Conservation (phyloP, 2,113 vertebrate genomes). For the Actenoides hombroni region DNA sequence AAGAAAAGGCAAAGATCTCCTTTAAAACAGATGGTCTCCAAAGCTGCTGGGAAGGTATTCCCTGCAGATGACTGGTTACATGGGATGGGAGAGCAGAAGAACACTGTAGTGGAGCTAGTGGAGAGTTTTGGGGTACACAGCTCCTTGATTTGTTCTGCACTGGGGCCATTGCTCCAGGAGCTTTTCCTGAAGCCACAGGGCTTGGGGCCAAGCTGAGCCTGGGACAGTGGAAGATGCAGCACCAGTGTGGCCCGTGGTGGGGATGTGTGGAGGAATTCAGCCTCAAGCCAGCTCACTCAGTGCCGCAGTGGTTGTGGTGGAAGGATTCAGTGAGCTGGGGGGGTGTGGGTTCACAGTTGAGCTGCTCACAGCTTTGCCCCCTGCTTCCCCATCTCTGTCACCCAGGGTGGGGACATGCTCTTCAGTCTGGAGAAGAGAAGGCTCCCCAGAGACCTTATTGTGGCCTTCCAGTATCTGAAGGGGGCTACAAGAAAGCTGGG, state of each 20-base stretch:
- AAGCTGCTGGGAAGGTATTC: not conserved
- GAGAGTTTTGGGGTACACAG: fast-evolving
- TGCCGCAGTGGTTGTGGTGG: not conserved
- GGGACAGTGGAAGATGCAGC: not conserved
- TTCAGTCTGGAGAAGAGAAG: too few species aligned
- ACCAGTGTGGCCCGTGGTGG: fast-evolving
- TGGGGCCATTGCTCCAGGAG: not conserved
- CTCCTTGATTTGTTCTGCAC: not conserved
- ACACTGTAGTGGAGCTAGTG: fast-evolving
- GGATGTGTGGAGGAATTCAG: not conserved
- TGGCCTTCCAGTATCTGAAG: too few species aligned
- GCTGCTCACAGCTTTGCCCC: not conserved
- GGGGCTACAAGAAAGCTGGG: too few species aligned
- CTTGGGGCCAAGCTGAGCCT: not conserved
- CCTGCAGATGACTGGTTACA: not conserved
- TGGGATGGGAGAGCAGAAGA: not conserved
- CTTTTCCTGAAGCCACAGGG: not conserved
- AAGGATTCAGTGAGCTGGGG: not conserved
- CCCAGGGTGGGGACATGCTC: too few species aligned
- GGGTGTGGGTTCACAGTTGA: fast-evolving
- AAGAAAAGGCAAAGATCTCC: not conserved
- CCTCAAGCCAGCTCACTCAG: fast-evolving
- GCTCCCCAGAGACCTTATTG: too few species aligned
- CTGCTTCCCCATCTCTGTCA: not conserved
- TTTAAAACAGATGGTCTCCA: not conserved